A percentile compares a stretch with the other conserved stretches of the same genome.
These are phyloP conservation scores for Caerostris darwini DNA, from an alignment of 1,140 invertebrate species.

Conservation along the genomic window DNA sequence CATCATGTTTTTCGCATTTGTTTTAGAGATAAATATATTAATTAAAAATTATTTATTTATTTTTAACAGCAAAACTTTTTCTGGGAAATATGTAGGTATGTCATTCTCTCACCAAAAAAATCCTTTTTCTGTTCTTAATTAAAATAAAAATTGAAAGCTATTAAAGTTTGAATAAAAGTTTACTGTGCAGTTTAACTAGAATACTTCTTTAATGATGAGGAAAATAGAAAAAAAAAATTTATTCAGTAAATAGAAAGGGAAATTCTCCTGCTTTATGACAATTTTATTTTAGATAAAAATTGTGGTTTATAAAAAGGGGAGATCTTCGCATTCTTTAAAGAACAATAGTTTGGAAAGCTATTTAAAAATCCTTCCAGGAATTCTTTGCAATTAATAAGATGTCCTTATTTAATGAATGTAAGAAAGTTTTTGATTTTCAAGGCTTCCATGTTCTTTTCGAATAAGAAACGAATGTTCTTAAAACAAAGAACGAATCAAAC, in stretches of 20 bases:
- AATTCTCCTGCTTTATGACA: background rate
- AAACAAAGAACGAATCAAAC: background rate
- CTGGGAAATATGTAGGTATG: too few species aligned
- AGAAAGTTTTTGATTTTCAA: background rate
- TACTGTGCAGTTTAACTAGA: background rate
- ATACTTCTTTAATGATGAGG: background rate
- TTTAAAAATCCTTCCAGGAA: background rate
- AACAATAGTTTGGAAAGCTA: background rate
- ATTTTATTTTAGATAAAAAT: background rate
- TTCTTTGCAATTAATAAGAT: background rate
- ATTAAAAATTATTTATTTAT: too few species aligned
- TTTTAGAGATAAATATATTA: too few species aligned
- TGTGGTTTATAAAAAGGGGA: background rate
- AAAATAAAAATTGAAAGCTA: background rate
- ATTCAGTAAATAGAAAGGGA: background rate
- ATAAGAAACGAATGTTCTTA: background rate
- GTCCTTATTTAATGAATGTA: background rate
- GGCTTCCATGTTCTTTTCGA: background rate
- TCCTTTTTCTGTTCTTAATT: too few species aligned
- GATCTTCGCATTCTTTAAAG: background rate
- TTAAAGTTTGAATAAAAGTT: background rate
- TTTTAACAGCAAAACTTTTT: too few species aligned
- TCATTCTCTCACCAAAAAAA: too few species aligned
- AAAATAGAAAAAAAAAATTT: background rate
- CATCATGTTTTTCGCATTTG: too few species aligned